These are phyloP conservation scores for Sapajus apella DNA, from an alignment of 2,113 vertebrate species.

Conservation along the genomic window DNA sequence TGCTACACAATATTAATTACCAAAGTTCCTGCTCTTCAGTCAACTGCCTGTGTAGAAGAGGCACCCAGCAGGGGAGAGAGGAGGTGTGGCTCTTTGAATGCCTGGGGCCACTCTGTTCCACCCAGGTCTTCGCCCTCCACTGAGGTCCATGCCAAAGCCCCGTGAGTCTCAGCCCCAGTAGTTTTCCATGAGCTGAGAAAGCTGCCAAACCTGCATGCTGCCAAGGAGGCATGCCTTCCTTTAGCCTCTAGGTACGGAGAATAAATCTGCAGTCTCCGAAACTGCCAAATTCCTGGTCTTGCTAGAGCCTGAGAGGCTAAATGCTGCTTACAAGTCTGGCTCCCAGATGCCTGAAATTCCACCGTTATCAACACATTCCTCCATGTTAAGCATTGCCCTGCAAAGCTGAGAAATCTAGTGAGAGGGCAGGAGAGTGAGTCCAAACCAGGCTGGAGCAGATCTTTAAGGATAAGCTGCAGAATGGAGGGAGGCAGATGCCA, in stretches of 20 bases:
- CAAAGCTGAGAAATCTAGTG: background rate
- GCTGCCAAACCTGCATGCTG: background rate
- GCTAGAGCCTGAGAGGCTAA: constrained; percentile 32
- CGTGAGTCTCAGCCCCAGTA: background rate
- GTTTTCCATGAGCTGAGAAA: constrained; percentile 37
- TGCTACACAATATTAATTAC: background rate
- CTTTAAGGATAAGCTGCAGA: background rate
- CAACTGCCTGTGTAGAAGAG: background rate
- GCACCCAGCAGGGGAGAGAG: background rate
- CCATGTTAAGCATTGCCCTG: background rate
- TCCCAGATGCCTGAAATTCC: constrained; percentile 42
- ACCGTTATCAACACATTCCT: constrained; percentile 51
- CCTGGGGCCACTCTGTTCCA: background rate
- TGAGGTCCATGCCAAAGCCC: background rate
- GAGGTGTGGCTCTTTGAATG: background rate
- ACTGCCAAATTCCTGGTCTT: background rate
- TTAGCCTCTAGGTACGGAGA: background rate
- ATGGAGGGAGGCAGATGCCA: background rate
- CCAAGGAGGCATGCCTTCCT: constrained; percentile 13
- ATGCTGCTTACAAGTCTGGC: background rate
- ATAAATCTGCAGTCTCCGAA: constrained; percentile 34
- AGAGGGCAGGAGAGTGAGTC: background rate
- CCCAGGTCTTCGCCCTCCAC: background rate
- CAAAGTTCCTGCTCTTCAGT: background rate
- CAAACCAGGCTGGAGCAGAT: background rate